Percentiles rank a stretch among this genome's conserved stretches.
phyloP scores from a whole-genome alignment of 2,113 vertebrate species.

The Coracopsis vasa region DNA sequence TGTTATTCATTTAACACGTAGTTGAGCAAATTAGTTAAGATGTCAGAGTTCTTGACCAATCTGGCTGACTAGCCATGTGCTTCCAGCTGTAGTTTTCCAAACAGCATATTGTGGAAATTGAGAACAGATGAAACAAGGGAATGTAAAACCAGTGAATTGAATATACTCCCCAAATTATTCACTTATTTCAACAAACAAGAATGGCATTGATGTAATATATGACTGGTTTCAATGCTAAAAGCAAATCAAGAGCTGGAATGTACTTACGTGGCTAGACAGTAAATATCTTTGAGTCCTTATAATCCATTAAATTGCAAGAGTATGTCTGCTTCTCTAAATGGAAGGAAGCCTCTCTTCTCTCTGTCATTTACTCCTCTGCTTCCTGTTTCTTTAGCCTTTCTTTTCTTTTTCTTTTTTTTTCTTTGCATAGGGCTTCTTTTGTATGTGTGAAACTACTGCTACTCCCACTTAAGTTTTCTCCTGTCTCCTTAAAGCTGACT shows the following conservation, averaged over 20 bases:
- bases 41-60: background rate
- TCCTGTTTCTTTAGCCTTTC: conserved; percentile 44
- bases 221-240: conserved; percentile 58
- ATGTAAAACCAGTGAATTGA: conserved; percentile 26
- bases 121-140: conserved; percentile 33
- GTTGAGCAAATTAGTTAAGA: background rate
- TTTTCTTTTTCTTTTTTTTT: background rate
- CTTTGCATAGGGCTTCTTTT: background rate
- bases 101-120: background rate
- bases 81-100: conserved; percentile 21
- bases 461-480: background rate
- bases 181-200: conserved; percentile 55
- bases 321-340: conserved; percentile 56
- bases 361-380: conserved; percentile 56
- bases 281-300: conserved; percentile 55
- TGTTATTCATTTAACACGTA: background rate
- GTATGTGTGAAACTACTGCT: conserved; percentile 2
- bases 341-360: conserved; percentile 57
- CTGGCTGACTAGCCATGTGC: background rate
- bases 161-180: conserved; percentile 41
- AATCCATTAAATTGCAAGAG: conserved; percentile 55
- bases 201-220: conserved; percentile 53
- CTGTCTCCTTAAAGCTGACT: background rate
- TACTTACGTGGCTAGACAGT: conserved; percentile 65
- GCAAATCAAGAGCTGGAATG: conserved; percentile 65